Base-by-base conservation (phyloP, 1,140 invertebrate species). In the Ceratosolen solmsi region DNA sequence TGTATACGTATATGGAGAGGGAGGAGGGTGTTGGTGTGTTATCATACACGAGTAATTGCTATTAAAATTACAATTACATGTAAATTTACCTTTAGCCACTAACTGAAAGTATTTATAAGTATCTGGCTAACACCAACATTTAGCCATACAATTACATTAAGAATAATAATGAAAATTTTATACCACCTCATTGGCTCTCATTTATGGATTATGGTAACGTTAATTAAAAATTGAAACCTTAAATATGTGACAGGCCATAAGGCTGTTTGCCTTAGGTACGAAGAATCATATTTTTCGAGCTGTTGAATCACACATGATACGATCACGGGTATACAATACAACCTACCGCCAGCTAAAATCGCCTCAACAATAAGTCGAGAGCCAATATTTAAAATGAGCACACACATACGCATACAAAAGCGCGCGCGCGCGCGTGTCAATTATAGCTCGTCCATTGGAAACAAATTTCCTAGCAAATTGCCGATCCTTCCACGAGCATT, bases 401-500 rank as follows among this genome's bases (percentile, higher is more conserved):
- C 20, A 58, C n/a, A n/a, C n/a, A n/a, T n/a, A n/a, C n/a, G n/a
- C n/a, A n/a, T n/a, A n/a, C n/a, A 15, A 58, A 22, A 58, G 54
- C 4, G 54, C 3, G 54, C 0, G 22, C 8, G 22, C 9, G 13
- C 20, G 5, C 20, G 20, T 38, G 27, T 36, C 27, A n/a, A 68
- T 68, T 68, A 38, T 68, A 38, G 33, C 63, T 68, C 27, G 63
- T 36, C 36, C 33, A 15, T 68, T 38, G 2, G 63, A n/a, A 68
- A 68, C 33, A 38, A 68, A 38, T 68, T 38, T 68, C 33, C 36
- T 38, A 68, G 20, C 63, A n/a, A 68, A 38, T 22, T 38, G 63
- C 33, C 36, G 33, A 68, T 36, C 20, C 33, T 20, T 30, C 5
- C 63, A 33, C 15, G 15, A 36, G 33, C 30, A 63, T 63, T 63